Conservation (phyloP, 2,888 invertebrate genomes). For the Encarsia formosa region DNA sequence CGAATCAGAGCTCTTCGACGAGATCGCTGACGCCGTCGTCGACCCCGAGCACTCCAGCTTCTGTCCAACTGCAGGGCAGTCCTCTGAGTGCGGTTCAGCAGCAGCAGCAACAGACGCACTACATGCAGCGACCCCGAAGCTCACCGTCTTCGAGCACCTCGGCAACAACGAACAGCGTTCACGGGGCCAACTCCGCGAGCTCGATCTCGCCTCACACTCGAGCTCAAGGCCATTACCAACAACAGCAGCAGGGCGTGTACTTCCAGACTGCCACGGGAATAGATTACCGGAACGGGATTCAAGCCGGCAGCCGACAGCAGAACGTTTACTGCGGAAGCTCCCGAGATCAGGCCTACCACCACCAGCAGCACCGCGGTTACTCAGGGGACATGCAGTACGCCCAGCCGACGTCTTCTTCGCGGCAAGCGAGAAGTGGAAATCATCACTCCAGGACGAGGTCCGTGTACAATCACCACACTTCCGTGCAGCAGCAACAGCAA, state of each 20-base stretch:
- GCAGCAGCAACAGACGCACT: slow-evolving; percentile 47
- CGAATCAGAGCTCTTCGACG: slow-evolving; percentile 57
- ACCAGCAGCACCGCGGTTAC: slow-evolving; percentile 28
- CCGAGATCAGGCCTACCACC: slow-evolving; percentile 37
- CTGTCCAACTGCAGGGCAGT: slow-evolving; percentile 58
- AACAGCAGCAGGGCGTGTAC: slow-evolving; percentile 45
- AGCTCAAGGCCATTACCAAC: slow-evolving; percentile 3
- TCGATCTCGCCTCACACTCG: neutral
- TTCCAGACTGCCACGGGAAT: slow-evolving; percentile 32
- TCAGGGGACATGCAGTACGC: slow-evolving; percentile 40
- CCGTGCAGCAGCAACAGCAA: slow-evolving; percentile 27
- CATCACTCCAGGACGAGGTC: slow-evolving; percentile 42
- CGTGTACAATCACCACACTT: slow-evolving; percentile 50
- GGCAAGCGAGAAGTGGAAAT: slow-evolving; percentile 36
- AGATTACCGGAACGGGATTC: slow-evolving; percentile 45
- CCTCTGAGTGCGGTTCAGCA: slow-evolving; percentile 54
- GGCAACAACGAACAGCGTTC: neutral
- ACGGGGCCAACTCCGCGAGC: neutral
- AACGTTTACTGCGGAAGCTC: slow-evolving; percentile 40
- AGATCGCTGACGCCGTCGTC: slow-evolving; percentile 63
- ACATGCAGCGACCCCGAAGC: slow-evolving; percentile 61
- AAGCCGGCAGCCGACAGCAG: slow-evolving; percentile 3
- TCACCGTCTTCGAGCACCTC: slow-evolving; percentile 65
- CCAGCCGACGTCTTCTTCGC: slow-evolving; percentile 29
- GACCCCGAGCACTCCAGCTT: slow-evolving; percentile 62